Percentiles rank a stretch among this genome's conserved stretches.
Conservation (phyloP, 2,797 vertebrate genomes). For the Dryobates pubescens region DNA sequence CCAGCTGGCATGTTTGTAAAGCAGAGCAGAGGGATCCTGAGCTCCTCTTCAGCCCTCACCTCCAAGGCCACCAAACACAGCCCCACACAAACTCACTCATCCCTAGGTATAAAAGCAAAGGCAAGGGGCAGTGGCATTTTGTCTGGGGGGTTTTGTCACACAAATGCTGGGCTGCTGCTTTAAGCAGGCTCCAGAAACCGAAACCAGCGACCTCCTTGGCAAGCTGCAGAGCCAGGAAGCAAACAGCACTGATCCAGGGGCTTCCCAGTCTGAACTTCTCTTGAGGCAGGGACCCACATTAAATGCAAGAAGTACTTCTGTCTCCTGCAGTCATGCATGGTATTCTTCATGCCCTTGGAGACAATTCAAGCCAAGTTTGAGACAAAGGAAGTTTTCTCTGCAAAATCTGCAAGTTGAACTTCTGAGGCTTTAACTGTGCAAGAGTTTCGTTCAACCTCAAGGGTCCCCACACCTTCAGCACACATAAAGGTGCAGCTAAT, state of each 20-base stretch:
- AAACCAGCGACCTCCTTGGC: background rate
- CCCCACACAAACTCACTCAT: background rate
- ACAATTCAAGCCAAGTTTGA: background rate
- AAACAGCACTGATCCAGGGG: background rate
- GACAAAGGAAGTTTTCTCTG: background rate
- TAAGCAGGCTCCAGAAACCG: background rate
- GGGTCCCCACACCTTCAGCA: fast-evolving
- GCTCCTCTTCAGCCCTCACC: background rate
- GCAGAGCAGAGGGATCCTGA: background rate
- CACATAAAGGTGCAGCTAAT: background rate
- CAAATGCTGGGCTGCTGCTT: background rate
- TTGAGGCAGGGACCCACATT: background rate
- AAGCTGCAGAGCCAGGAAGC: background rate
- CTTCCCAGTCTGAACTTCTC: background rate
- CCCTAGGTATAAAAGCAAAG: background rate
- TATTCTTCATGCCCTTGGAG: background rate
- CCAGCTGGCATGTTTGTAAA: background rate
- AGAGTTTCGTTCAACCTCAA: background rate
- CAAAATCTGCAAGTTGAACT: background rate
- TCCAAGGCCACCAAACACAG: background rate
- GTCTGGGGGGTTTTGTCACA: background rate
- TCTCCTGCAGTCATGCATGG: background rate
- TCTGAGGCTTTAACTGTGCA: background rate
- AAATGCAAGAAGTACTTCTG: background rate
- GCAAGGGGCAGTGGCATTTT: background rate